Evolutionary conservation across 2,888 invertebrate species (phyloP).

Genomic region (Agapostemon virescens): DNA sequence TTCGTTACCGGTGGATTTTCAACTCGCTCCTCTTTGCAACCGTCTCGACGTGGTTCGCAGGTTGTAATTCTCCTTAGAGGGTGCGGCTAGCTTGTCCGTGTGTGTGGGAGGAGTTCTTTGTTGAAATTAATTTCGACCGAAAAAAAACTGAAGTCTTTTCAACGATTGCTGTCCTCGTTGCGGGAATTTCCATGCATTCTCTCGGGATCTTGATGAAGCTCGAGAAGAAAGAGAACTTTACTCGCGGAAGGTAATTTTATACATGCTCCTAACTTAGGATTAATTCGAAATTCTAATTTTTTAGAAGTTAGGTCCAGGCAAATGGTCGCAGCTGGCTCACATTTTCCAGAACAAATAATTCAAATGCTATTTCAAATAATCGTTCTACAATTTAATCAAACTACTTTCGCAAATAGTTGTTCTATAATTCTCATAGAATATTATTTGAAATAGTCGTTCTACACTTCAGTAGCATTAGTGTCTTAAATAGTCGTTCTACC

Average conservation of each 20-base stretch:
- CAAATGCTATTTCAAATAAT: too few relatives aligned
- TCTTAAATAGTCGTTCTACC: too few relatives aligned
- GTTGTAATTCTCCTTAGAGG: slow-evolving; percentile 23
- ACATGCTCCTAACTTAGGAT: neutral
- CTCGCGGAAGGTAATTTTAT: neutral
- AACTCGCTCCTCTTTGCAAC: slow-evolving; percentile 28
- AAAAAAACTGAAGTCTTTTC: slow-evolving; percentile 16
- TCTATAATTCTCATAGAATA: too few relatives aligned
- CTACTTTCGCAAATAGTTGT: too few relatives aligned
- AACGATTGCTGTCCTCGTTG: neutral
- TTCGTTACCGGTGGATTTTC: slow-evolving; percentile 47
- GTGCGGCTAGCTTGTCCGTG: neutral
- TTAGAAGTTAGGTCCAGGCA: too few relatives aligned
- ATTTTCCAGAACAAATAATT: too few relatives aligned
- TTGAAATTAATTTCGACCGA: slow-evolving; percentile 28
- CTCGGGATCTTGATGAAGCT: neutral
- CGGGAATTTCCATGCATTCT: slow-evolving; percentile 1
- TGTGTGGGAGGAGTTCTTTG: slow-evolving; percentile 12
- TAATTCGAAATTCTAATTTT: neutral
- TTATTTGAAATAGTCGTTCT: too few relatives aligned
- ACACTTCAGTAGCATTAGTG: too few relatives aligned
- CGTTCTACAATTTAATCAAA: too few relatives aligned
- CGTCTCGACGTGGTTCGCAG: slow-evolving; percentile 19
- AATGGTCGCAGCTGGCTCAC: too few relatives aligned
- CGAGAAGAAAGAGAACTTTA: neutral